These are phyloP conservation scores for Cavia aperea DNA, from an alignment of 2,113 vertebrate species.

Conservation along the genomic window DNA sequence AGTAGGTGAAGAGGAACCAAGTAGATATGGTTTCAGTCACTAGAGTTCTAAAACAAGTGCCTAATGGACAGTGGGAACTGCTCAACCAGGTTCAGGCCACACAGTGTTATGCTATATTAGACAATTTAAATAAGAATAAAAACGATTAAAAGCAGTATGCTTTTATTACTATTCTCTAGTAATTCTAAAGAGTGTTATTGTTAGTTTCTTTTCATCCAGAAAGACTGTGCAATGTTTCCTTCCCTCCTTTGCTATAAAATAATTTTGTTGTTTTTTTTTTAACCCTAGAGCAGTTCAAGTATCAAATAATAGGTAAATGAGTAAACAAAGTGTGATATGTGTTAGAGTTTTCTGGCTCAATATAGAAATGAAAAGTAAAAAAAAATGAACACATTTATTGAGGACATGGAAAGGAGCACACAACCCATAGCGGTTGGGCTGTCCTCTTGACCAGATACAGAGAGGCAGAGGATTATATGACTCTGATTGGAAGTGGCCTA, in stretches of 20 bases:
- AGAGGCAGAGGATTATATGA: too few relatives aligned
- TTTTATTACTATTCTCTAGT: not conserved
- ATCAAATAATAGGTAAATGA: not conserved
- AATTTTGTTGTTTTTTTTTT: not conserved
- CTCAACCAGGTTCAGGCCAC: not conserved
- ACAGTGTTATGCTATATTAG: not conserved
- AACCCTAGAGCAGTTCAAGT: not conserved
- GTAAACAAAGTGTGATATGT: not conserved
- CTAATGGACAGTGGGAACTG: too few relatives aligned
- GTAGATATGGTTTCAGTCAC: not conserved
- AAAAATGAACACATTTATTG: too few relatives aligned
- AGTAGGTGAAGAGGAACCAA: not conserved
- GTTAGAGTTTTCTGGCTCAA: too few relatives aligned
- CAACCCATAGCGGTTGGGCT: too few relatives aligned
- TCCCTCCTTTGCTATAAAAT: not conserved
- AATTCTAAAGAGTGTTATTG: not conserved
- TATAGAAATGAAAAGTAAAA: too few relatives aligned
- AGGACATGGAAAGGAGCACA: too few relatives aligned
- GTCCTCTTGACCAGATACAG: too few relatives aligned
- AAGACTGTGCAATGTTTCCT: not conserved
- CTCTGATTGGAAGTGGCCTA: too few relatives aligned
- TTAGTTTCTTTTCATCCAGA: not conserved
- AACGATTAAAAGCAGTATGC: not conserved
- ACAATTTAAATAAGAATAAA: conserved; percentile 13
- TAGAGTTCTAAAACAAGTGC: not conserved